These are phyloP conservation scores for Acanthis flammea DNA, from an alignment of 2,797 vertebrate species.

Conservation along the genomic window DNA sequence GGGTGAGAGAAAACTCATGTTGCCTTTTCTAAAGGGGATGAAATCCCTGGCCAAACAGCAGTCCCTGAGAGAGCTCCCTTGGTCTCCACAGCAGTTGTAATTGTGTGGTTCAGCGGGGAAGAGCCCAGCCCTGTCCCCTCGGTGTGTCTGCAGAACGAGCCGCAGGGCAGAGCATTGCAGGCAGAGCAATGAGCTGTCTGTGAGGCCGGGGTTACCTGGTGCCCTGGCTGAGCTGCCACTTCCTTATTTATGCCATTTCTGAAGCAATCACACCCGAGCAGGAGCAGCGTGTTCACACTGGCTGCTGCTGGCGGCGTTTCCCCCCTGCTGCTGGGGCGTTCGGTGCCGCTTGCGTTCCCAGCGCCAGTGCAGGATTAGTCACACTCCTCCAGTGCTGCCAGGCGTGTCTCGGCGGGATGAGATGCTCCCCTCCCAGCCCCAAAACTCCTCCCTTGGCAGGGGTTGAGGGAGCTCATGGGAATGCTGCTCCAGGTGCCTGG, in stretches of 20 bases:
- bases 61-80: background rate
- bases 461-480: fast-evolving
- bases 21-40: background rate
- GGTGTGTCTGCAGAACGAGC: background rate
- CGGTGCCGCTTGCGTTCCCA: background rate
- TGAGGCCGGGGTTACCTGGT: background rate
- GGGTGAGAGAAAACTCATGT: background rate
- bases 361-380: background rate
- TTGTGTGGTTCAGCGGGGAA: fast-evolving
- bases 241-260: background rate
- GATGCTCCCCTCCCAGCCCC: background rate
- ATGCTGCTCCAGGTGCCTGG: background rate
- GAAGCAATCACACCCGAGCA: background rate
- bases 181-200: background rate
- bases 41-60: background rate
- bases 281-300: background rate
- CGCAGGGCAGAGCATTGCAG: background rate
- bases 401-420: background rate
- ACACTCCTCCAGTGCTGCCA: background rate
- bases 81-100: fast-evolving
- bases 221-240: background rate
- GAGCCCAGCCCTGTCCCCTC: background rate
- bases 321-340: background rate
- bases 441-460: background rate
- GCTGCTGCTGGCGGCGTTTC: background rate